Base-by-base conservation (phyloP, 1,140 invertebrate species). In the Sitophilus oryzae region DNA sequence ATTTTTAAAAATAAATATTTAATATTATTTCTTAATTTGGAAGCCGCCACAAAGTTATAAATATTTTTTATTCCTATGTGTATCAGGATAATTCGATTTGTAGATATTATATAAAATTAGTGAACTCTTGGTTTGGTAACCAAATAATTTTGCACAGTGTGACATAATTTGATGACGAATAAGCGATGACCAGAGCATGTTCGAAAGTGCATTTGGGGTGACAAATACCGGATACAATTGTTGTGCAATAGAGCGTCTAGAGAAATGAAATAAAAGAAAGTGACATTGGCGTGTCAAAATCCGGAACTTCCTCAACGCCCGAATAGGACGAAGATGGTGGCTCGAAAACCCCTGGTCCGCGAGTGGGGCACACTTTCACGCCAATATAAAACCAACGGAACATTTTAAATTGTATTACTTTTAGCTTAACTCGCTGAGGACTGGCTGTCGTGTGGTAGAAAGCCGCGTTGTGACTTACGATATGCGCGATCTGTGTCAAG, bases 301-400 rank as follows among this genome's bases (percentile, higher is more conserved):
- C 59, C 56, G 52, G 53, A 59, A 65, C 54, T 62, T 45, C 52
- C 43, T 60, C 43, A 53, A 43, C 58, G 25, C 5, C 25, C n/a
- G n/a, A n/a, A n/a, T n/a, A 30, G 25, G 25, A 30, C 11, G 25
- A 30, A 6, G 5, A 5, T 30, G 5, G 25, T 30, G 5, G 25
- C 25, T 30, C 11, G 5, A 30, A 30, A 30, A 30, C 5, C 11
- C 25, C 25, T 30, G 25, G 25, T 30, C 48, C 42, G 34, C 41
- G 58, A 66, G 63, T 64, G 67, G 59, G 67, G 67, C 59, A 54
- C 62, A 69, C 67, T 69, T 69, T 69, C 67, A 68, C 67, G 62
- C 61, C 64, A 45, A 64, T 69, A 69, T 69, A 69, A 67, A 69
- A 69, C 60, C 66, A 66, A 67, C 63, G 59, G 63, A 63, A 66